Percentiles rank a stretch among this genome's conserved stretches.
Conservation (phyloP, 2,888 invertebrate genomes). For the Phrixothrix hirtus region DNA sequence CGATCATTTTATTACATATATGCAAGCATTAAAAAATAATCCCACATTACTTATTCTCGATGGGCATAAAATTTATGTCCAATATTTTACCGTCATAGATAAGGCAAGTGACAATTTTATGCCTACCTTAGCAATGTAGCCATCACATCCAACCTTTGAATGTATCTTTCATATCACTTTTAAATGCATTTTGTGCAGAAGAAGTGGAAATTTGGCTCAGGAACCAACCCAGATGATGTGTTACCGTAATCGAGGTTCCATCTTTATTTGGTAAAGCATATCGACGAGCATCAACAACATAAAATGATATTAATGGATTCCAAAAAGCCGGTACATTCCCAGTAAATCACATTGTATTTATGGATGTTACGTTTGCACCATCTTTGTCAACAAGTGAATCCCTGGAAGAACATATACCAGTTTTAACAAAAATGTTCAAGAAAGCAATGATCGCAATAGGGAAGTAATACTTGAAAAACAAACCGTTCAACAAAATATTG, state of each 20-base stretch:
- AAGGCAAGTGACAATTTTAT: slow-evolving; percentile 44
- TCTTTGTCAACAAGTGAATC: no score
- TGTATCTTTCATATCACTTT: slow-evolving; percentile 33
- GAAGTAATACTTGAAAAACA: no score
- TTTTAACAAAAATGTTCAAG: no score
- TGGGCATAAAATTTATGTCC: slow-evolving; percentile 45
- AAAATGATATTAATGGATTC: no score
- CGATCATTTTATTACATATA: slow-evolving; percentile 47
- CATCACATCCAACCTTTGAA: slow-evolving; percentile 29
- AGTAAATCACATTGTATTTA: no score
- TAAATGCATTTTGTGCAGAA: slow-evolving; percentile 33
- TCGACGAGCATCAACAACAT: no score
- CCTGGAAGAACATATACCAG: no score
- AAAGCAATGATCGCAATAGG: no score
- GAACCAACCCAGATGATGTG: slow-evolving; percentile 30
- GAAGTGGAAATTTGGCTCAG: slow-evolving; percentile 36
- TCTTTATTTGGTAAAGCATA: slow-evolving; percentile 38
- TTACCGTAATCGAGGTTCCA: slow-evolving; percentile 34
- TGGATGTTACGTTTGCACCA: no score
- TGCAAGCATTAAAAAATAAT: slow-evolving; percentile 40
- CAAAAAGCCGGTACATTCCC: no score
- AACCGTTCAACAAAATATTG: no score
- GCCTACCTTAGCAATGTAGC: slow-evolving; percentile 42
- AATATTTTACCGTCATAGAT: slow-evolving; percentile 42
- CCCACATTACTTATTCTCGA: slow-evolving; percentile 46